Evolutionary conservation across 2,888 invertebrate species (phyloP), one percentile per base, ranked within the genome.

Genomic region (Neoascia interrupta): DNA sequence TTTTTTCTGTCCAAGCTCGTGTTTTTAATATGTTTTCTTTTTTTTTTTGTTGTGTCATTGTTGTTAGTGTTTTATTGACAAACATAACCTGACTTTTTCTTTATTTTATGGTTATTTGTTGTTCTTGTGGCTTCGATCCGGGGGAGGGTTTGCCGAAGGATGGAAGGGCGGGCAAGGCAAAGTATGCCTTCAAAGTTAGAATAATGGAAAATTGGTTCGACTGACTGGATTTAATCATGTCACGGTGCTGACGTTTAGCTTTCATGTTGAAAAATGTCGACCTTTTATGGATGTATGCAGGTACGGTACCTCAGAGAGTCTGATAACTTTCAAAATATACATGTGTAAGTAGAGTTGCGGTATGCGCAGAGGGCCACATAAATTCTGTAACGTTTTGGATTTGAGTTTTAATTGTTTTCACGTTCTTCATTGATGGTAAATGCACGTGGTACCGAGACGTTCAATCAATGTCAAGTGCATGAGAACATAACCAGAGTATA

Each of bases 191-290:
- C 26, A 28, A 47, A 28, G n/a, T 47, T 26, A 21, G 19, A 41
- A 39, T 56, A 41, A 56, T 41, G 41, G 28, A 41, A 41, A 21
- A 23, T 21, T 41, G 41, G n/a, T 18, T 41, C 37, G 41, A 28
- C 39, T 54, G 54, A 39, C 37, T 54, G 26, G 54, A 39, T 54
- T 28, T 56, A 28, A 39, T 39, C 56, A 41, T 56, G 19, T 23
- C 53, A 54, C 53, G 53, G 34, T 23, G 56, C 18, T 56, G 56
- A 56, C 28, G 56, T 39, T 56, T 39, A 36, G 36, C 23, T 36
- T 36, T 36, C 18, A 56, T 41, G 41, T 56, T 15, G n/a, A n/a
- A n/a, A n/a, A n/a, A n/a, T n/a, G n/a, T n/a, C n/a, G n/a, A n/a
- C n/a, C n/a, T n/a, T n/a, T n/a, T n/a, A n/a, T n/a, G n/a, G n/a